Conservation (phyloP, 1,140 invertebrate species). For the Drosophila cardini region DNA sequence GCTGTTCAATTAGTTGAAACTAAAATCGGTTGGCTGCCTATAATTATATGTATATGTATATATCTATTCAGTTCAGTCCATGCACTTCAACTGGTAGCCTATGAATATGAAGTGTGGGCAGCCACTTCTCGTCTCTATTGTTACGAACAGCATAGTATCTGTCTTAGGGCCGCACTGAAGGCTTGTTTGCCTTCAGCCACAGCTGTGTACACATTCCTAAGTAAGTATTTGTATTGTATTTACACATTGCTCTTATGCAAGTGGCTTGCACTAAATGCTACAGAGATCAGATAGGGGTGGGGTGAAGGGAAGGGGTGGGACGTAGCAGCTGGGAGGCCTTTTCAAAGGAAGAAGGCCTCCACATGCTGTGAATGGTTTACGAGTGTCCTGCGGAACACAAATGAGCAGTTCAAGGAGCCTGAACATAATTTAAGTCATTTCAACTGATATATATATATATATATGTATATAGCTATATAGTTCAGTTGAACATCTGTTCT, state of each 20-base stretch:
- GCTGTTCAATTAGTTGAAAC: too few species aligned
- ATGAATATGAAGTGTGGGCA: not conserved
- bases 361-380: conserved; percentile 31
- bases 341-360: not conserved
- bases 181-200: conserved; percentile 2
- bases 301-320: too few species aligned
- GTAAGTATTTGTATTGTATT: conserved; percentile 36
- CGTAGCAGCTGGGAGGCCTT: too few species aligned
- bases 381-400: conserved; percentile 24
- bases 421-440: conserved; percentile 40
- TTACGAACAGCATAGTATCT: conserved; percentile 6
- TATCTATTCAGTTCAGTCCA: not conserved
- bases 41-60: not conserved
- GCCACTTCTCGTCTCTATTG: conserved; percentile 3
- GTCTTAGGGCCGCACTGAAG: conserved; percentile 19
- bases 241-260: conserved; percentile 27
- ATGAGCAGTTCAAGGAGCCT: conserved; percentile 29
- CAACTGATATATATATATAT: not conserved
- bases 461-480: too few species aligned
- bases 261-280: conserved; percentile 17
- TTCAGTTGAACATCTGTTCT: conserved; percentile 19
- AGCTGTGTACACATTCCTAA: conserved; percentile 15
- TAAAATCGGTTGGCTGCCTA: not conserved
- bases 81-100: too few species aligned
- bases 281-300: not conserved